Evolutionary conservation across 2,113 vertebrate genomes (phyloP).

Genomic region (Hippoglossus stenolepis): DNA sequence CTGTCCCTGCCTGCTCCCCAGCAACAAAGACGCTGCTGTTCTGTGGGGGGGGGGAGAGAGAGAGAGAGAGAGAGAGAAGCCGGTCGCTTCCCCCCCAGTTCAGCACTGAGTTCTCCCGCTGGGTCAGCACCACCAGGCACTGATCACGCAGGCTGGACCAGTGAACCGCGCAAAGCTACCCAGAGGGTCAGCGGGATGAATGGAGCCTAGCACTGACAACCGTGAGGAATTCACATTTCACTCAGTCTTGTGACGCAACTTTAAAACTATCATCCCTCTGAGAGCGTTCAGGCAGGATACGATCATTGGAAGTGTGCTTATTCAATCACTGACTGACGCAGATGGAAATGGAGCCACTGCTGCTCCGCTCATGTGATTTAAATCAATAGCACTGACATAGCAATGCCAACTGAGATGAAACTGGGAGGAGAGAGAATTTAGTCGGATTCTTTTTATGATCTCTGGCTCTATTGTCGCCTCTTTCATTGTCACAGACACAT

Average conservation of each 20-base stretch:
- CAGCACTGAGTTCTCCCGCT: constrained; percentile 37
- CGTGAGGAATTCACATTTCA: constrained; percentile 17
- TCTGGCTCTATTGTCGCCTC: not conserved
- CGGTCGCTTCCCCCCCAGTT: not conserved
- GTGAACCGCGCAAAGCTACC: constrained; percentile 22
- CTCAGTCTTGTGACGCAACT: not conserved
- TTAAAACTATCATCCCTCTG: not conserved
- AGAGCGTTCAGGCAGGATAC: not conserved
- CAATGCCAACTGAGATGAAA: not conserved
- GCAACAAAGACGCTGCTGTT: constrained; percentile 76
- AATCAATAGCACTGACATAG: not conserved
- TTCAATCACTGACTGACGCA: not conserved
- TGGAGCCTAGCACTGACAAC: not conserved
- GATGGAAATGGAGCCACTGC: not conserved
- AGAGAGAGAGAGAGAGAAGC: constrained; percentile 1
- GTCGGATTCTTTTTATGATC: not conserved
- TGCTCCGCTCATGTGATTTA: not conserved
- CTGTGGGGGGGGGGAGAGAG: not conserved
- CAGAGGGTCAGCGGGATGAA: not conserved
- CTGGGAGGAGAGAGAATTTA: too few relatives aligned
- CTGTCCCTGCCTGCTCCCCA: constrained; percentile 3
- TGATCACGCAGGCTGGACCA: constrained; percentile 40
- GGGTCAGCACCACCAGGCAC: constrained; percentile 64
- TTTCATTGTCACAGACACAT: constrained; percentile 13
- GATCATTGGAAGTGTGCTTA: not conserved